Percentiles rank a stretch among this genome's conserved stretches.
Evolutionary conservation across 2,888 invertebrate genomes (phyloP).

Genomic region (Ornithoptera alexandrae): DNA sequence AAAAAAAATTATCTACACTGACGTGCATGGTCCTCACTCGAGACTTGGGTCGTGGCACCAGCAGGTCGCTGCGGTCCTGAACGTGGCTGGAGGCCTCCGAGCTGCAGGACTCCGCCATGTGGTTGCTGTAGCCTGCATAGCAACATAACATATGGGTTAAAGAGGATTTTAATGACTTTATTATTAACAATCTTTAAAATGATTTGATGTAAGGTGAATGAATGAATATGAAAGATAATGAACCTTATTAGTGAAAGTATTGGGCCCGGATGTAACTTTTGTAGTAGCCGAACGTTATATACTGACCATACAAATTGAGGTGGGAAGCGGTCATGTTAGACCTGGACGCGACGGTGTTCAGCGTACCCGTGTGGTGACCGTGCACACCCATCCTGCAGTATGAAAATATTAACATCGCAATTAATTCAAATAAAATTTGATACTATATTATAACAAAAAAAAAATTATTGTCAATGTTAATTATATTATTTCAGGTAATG

Average conservation of each 20-base stretch:
- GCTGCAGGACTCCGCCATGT: constrained; percentile 68
- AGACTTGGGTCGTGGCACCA: constrained; percentile 91
- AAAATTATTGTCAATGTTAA: too few species aligned
- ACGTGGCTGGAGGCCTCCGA: constrained; percentile 73
- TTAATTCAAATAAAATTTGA: too few species aligned
- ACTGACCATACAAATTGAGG: constrained; percentile 65
- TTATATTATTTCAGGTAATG: too few species aligned
- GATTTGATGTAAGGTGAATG: too few species aligned
- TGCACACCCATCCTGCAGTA: constrained; percentile 70
- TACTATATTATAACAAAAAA: too few species aligned
- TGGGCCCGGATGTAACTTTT: too few species aligned
- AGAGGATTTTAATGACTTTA: too few species aligned
- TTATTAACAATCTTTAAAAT: too few species aligned
- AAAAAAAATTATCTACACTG: constrained; percentile 34
- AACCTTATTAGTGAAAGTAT: too few species aligned
- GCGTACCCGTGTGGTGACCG: constrained; percentile 57
- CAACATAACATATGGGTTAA: too few species aligned
- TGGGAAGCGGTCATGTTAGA: constrained; percentile 62
- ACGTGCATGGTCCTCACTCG: constrained; percentile 81
- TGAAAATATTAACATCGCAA: neutral
- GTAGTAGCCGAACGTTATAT: neutral
- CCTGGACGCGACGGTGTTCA: constrained; percentile 62
- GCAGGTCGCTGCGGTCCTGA: constrained; percentile 87
- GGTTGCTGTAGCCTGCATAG: constrained; percentile 60
- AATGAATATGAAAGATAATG: too few species aligned